These are phyloP conservation scores for Python bivittatus DNA, from an alignment of 2,113 vertebrate genomes.

Conservation along the genomic window DNA sequence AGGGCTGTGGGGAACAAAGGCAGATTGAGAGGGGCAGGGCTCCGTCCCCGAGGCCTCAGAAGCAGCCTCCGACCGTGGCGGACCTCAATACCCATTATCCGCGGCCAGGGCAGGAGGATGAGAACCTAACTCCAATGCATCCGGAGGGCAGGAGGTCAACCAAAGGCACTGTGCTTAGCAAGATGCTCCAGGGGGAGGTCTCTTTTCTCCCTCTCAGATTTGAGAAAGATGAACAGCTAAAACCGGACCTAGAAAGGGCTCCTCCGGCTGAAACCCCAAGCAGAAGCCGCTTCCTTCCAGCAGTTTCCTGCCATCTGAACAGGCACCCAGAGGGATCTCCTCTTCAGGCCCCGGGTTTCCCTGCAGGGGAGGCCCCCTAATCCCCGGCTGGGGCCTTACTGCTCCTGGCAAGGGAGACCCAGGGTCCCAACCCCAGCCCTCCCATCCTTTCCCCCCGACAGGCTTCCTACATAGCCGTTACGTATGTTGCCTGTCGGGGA, in stretches of 20 bases:
- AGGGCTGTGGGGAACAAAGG: constrained; percentile 70
- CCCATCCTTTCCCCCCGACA: neutral
- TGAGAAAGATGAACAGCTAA: neutral
- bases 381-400: too few species aligned
- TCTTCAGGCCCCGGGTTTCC: too few species aligned
- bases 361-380: neutral
- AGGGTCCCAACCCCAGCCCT: neutral
- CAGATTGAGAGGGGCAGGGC: neutral
- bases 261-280: neutral
- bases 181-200: neutral
- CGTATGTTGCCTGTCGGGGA: neutral
- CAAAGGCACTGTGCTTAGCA: neutral
- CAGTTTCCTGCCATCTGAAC: too few species aligned
- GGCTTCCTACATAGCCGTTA: neutral
- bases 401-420: neutral
- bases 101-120: neutral
- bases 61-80: neutral
- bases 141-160: neutral
- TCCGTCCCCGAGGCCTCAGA: neutral
- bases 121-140: neutral
- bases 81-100: neutral
- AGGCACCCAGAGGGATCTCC: too few species aligned
- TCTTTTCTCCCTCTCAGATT: neutral
- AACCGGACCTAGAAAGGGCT: neutral
- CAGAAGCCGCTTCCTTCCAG: too few species aligned